Percentiles rank a stretch among this genome's conserved stretches.
phyloP scores from a whole-genome alignment of 1,140 invertebrate genomes.

The Drosophila athabasca region DNA sequence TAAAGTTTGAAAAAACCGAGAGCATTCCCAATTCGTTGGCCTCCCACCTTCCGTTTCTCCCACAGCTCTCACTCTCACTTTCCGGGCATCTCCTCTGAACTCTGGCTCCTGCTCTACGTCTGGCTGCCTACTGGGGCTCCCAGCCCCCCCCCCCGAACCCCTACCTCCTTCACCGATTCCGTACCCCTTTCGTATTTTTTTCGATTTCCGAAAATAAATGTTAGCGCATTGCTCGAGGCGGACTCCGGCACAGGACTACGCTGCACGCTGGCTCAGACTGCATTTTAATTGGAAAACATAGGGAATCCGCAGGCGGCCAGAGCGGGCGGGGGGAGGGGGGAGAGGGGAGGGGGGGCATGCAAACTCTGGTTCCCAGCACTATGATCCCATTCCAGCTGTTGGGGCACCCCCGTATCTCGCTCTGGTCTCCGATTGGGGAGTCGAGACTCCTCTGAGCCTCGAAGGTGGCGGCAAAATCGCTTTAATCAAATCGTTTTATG shows the following conservation, averaged over 20 bases:
- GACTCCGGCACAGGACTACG: constrained; percentile 42
- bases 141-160: too few relatives aligned
- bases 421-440: constrained; percentile 2
- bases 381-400: constrained; percentile 40
- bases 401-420: constrained; percentile 16
- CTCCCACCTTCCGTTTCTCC: neutral
- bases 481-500: constrained; percentile 82
- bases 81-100: constrained; percentile 11
- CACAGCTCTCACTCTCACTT: constrained; percentile 63
- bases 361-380: constrained; percentile 26
- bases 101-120: constrained; percentile 9
- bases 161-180: neutral
- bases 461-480: constrained; percentile 58
- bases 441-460: constrained; percentile 19
- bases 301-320: constrained; percentile 1
- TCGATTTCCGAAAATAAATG: constrained; percentile 82
- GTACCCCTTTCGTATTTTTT: constrained; percentile 42
- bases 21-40: constrained; percentile 24
- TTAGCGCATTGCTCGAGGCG: constrained; percentile 40
- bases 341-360: neutral
- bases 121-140: too few relatives aligned
- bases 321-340: too few relatives aligned
- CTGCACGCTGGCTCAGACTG: constrained; percentile 37
- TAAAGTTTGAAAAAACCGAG: constrained; percentile 12
- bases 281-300: constrained; percentile 74